Evolutionary conservation across 1,140 invertebrate species (phyloP), one percentile per base, ranked within the genome.

Genomic region (Bombus ignitus): DNA sequence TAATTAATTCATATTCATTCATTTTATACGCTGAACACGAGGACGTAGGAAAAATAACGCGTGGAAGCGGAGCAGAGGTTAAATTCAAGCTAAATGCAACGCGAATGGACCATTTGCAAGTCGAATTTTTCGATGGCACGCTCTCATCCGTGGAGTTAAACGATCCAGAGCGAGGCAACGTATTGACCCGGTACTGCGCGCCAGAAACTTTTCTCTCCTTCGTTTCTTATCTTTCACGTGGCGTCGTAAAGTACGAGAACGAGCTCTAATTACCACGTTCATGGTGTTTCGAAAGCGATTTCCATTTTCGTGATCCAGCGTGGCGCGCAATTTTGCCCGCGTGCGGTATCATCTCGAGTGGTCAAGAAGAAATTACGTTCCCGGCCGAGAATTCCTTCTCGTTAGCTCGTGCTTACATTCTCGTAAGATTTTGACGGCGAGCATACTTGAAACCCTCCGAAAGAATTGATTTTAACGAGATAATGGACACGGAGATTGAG

Each of bases 221-320:
- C 22, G 72, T 66, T 42, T 82, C 66, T 85, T 85, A 80, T 85
- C 76, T 72, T 53, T 76, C 39, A 4, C 68, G 62, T 70, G 85
- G 44, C 75, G 87, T 81, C 86, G 89, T 89, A 90, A 89, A 90
- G 85, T 87, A 83, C 66, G 73, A 12, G 74, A 83, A 86, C 75
- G 79, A 79, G 89, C 86, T 85, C 86, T 91, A 91, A 91, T 91
- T 91, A 71, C 73, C 79, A 62, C 79, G 84, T 72, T 53, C 77
- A 57, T 53, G 86, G 75, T 86, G 71, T 91, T 90, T 81, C 87
- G 86, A 90, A 90, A 91, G 75, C 86, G 78, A 90, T 88, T 85
- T 83, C 84, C 87, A 89, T 89, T 91, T 89, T 89, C 82, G 88
- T 88, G 86, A 91, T 91, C 13, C 87, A n/a, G 35, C 42, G 22